Conservation (phyloP, 2,888 invertebrate genomes). For the Euclidia mi region DNA sequence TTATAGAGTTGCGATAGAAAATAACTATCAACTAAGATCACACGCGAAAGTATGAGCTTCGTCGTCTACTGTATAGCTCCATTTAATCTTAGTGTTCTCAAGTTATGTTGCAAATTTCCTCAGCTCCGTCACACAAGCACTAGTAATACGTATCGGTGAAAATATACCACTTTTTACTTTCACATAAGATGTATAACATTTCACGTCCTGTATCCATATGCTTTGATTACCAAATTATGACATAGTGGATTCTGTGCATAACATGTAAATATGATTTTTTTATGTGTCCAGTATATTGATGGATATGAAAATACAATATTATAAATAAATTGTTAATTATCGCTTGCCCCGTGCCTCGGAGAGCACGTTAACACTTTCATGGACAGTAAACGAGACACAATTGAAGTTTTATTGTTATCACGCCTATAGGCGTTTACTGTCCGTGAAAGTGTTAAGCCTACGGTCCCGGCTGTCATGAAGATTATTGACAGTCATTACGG, state of each 20-base stretch:
- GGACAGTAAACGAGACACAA: too few species aligned
- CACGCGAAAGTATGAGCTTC: not conserved
- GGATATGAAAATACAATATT: not conserved
- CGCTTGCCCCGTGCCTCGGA: too few species aligned
- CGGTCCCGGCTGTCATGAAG: too few species aligned
- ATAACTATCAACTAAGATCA: too few species aligned
- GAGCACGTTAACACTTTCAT: too few species aligned
- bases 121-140: conserved; percentile 23
- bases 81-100: not conserved
- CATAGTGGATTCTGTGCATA: not conserved
- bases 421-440: too few species aligned
- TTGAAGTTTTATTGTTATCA: too few species aligned
- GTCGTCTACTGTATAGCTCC: not conserved
- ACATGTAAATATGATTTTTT: not conserved
- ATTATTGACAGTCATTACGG: too few species aligned
- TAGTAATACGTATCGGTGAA: conserved; percentile 29
- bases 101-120: conserved; percentile 2
- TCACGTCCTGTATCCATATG: conserved; percentile 25
- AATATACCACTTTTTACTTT: conserved; percentile 60
- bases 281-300: not conserved
- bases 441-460: too few species aligned
- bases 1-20: too few species aligned
- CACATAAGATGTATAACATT: conserved; percentile 56
- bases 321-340: too few species aligned
- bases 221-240: conserved; percentile 3